Conservation (phyloP, 2,113 vertebrate species). For the Hippoglossus stenolepis region DNA sequence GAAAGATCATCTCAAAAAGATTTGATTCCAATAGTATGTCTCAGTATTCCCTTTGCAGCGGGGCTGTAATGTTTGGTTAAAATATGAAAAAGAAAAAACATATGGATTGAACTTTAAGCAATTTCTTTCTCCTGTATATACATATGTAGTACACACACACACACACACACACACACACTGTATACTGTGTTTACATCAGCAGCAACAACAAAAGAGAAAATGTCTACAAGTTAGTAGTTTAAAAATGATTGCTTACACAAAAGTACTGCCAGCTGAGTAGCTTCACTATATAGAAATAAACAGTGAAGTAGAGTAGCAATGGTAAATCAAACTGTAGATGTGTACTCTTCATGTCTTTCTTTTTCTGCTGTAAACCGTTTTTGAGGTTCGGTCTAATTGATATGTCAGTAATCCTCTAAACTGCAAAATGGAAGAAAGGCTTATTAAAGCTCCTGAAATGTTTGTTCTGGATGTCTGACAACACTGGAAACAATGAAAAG, state of each 20-base stretch:
- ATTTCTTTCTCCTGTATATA: too few species aligned
- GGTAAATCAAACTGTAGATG: not conserved
- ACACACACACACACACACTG: too few species aligned
- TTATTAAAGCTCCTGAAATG: slow-evolving; percentile 14
- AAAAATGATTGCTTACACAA: not conserved
- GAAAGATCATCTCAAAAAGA: too few species aligned
- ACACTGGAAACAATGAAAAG: not conserved
- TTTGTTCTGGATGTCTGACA: not conserved
- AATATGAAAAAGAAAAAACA: too few species aligned
- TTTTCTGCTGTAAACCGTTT: not conserved
- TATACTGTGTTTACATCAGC: too few species aligned
- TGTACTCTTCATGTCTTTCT: not conserved
- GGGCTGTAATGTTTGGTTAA: too few species aligned
- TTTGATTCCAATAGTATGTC: too few species aligned
- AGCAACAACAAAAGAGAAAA: too few species aligned
- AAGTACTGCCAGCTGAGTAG: not conserved
- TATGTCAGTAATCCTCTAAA: slow-evolving; percentile 31
- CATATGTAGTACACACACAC: too few species aligned
- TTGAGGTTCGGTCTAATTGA: slow-evolving; percentile 18
- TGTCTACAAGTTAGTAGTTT: not conserved
- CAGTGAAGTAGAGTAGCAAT: not conserved
- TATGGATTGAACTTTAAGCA: too few species aligned
- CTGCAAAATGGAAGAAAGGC: slow-evolving; percentile 14
- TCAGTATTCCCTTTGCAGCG: too few species aligned
- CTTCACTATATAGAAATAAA: slow-evolving; percentile 13